phyloP scores from a whole-genome alignment of 2,888 invertebrate genomes.

The Mesoligia furuncula region DNA sequence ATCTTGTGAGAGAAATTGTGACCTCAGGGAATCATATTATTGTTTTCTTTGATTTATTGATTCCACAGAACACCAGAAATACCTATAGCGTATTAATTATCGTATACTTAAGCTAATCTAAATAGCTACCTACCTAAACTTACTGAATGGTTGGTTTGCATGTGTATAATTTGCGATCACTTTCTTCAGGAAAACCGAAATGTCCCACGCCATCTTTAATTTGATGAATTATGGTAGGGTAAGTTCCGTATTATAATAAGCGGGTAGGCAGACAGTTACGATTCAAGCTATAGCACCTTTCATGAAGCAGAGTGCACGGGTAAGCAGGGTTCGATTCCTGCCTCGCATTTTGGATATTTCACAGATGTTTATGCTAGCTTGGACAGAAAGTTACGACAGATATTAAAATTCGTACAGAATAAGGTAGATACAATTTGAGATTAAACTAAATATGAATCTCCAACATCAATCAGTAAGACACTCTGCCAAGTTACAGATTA shows the following conservation, averaged over 20 bases:
- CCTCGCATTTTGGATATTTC: background rate
- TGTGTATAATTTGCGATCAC: conserved; percentile 17
- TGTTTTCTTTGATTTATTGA: background rate
- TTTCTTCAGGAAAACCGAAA: conserved; percentile 29
- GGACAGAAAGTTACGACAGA: background rate
- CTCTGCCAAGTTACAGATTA: background rate
- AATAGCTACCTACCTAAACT: background rate
- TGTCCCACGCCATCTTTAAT: conserved; percentile 26
- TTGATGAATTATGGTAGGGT: conserved; percentile 3
- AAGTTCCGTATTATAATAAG: background rate
- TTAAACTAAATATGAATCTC: background rate
- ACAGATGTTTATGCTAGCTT: background rate
- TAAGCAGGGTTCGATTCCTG: background rate
- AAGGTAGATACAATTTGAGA: background rate
- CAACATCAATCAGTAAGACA: conserved; percentile 2
- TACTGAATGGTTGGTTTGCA: background rate
- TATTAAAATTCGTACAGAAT: background rate
- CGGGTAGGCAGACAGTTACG: background rate
- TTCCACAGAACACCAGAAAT: background rate
- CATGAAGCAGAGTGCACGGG: background rate
- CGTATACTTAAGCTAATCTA: background rate
- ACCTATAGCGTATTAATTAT: background rate
- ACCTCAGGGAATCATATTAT: background rate
- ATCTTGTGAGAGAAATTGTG: background rate
- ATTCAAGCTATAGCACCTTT: background rate